Evolutionary conservation across 2,888 invertebrate genomes (phyloP).

Genomic region (Drosophila anomelani): DNA sequence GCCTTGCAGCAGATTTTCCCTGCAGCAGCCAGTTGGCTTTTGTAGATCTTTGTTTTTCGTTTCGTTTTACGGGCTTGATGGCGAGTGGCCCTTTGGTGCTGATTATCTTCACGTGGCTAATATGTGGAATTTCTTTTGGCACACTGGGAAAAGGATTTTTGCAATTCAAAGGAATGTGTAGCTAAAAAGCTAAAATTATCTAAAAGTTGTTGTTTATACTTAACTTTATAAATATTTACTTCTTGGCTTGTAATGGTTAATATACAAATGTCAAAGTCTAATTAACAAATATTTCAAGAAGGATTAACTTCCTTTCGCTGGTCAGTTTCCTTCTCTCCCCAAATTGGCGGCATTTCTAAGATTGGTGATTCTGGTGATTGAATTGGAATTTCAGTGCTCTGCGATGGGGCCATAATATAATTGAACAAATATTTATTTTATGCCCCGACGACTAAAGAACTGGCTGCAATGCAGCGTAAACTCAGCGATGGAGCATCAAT

Average conservation of each 20-base stretch:
- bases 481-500: slow-evolving; percentile 42
- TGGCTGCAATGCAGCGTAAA: slow-evolving; percentile 1
- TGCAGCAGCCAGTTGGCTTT: slow-evolving; percentile 29
- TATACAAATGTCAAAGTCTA: background rate
- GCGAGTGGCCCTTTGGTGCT: slow-evolving; percentile 55
- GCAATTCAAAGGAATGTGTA: too few relatives aligned
- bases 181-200: too few relatives aligned
- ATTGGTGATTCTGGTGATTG: slow-evolving; percentile 10
- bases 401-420: slow-evolving; percentile 38
- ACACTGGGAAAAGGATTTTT: slow-evolving; percentile 6
- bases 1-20: slow-evolving; percentile 65
- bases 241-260: background rate
- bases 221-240: background rate
- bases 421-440: slow-evolving; percentile 68
- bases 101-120: slow-evolving; percentile 70
- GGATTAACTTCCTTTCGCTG: background rate
- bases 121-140: slow-evolving; percentile 25
- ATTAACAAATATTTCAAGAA: background rate
- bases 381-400: slow-evolving; percentile 22
- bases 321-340: background rate
- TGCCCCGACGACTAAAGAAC: slow-evolving; percentile 13
- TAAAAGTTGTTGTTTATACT: too few relatives aligned
- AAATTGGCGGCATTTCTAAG: slow-evolving; percentile 1
- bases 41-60: slow-evolving; percentile 39
- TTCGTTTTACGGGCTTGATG: slow-evolving; percentile 37